These are phyloP conservation scores for Troides aeacus DNA, from an alignment of 2,888 invertebrate genomes.

Conservation along the genomic window DNA sequence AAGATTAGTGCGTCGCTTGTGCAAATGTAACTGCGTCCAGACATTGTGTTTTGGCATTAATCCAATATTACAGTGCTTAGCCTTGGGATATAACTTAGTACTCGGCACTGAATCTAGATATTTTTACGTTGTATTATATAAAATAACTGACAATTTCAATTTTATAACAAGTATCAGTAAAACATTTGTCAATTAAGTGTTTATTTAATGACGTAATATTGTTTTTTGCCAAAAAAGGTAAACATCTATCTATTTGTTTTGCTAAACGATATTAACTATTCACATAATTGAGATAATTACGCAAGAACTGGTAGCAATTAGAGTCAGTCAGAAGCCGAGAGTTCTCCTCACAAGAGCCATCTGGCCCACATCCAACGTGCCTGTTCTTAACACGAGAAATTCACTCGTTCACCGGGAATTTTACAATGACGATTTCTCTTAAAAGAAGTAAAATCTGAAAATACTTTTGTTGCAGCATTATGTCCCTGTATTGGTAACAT, in stretches of 20 bases:
- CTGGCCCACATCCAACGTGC: slow-evolving; percentile 72
- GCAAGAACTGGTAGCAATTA: slow-evolving; percentile 75
- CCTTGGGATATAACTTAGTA: slow-evolving; percentile 51
- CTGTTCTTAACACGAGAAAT: slow-evolving; percentile 60
- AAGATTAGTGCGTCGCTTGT: slow-evolving; percentile 50
- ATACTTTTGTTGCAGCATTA: slow-evolving; percentile 18
- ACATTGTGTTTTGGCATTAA: slow-evolving; percentile 62
- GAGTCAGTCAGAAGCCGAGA: slow-evolving; percentile 62
- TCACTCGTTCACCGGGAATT: slow-evolving; percentile 50
- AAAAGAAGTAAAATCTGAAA: slow-evolving; percentile 45
- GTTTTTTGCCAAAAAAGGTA: slow-evolving; percentile 29
- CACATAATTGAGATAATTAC: slow-evolving; percentile 64
- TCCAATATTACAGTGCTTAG: slow-evolving; percentile 57
- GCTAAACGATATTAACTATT: slow-evolving; percentile 45
- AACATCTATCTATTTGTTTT: slow-evolving; percentile 38
- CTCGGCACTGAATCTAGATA: slow-evolving; percentile 34
- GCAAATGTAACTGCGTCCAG: slow-evolving; percentile 65
- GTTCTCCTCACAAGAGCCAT: slow-evolving; percentile 66
- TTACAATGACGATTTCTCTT: slow-evolving; percentile 46
- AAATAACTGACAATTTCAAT: slow-evolving; percentile 30
- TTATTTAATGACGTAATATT: slow-evolving; percentile 10
- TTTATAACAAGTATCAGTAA: slow-evolving; percentile 22
- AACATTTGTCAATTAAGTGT: slow-evolving; percentile 17
- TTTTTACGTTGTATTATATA: slow-evolving; percentile 29
- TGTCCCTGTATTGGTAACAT: slow-evolving; percentile 13